Evolutionary conservation across 2,113 vertebrate genomes (phyloP).

Genomic region (Ellobius talpinus): DNA sequence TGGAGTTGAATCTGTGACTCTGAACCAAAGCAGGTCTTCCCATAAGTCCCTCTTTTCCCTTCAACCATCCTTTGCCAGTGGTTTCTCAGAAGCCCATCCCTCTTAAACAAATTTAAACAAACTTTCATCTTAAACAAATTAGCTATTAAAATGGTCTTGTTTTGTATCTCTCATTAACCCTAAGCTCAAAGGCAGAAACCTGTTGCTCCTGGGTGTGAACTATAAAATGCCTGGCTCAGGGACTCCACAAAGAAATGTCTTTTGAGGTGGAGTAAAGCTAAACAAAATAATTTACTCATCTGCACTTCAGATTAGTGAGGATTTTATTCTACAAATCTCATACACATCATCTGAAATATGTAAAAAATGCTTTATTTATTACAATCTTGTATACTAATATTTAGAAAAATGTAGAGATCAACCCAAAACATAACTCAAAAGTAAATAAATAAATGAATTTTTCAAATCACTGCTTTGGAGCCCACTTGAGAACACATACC

Average conservation of each 20-base stretch:
- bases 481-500: conserved; percentile 63
- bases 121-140: neutral
- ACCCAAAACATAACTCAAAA: conserved; percentile 80
- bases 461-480: conserved; percentile 71
- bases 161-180: neutral
- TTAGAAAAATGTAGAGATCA: conserved; percentile 70
- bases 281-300: conserved; percentile 61
- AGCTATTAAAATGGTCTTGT: neutral
- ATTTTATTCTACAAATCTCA: conserved; percentile 63
- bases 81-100: neutral
- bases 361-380: conserved; percentile 72
- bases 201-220: conserved; percentile 35
- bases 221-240: neutral
- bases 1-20: neutral
- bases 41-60: neutral
- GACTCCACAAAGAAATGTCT: conserved; percentile 24
- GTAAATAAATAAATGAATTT: conserved; percentile 67
- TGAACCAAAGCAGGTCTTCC: neutral
- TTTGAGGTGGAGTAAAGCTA: conserved; percentile 5
- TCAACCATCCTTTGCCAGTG: neutral
- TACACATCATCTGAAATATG: conserved; percentile 51
- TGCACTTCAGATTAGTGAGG: neutral
- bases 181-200: conserved; percentile 47
- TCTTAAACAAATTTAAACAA: no score
- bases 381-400: conserved; percentile 53